phyloP scores from a whole-genome alignment of 2,888 invertebrate species.

The Drosophila ochracea region DNA sequence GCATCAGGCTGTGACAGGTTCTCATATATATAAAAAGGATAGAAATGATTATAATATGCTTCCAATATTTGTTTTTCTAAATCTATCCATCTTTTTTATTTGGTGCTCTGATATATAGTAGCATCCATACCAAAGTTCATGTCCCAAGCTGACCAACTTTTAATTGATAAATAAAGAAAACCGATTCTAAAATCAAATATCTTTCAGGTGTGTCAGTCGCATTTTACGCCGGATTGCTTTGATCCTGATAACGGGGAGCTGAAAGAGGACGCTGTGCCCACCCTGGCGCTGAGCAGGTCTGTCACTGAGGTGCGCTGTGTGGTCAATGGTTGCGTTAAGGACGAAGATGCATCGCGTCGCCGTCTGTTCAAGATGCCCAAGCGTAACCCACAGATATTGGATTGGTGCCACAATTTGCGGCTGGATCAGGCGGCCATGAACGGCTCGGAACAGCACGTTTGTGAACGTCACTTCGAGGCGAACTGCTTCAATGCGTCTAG shows the following conservation, averaged over 20 bases:
- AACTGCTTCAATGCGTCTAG: conserved; percentile 54
- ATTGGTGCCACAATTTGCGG: conserved; percentile 74
- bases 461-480: conserved; percentile 77
- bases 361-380: conserved; percentile 62
- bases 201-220: conserved; percentile 63
- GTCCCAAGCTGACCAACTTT: not conserved
- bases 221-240: conserved; percentile 67
- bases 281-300: conserved; percentile 52
- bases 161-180: not conserved
- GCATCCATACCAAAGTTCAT: too few relatives aligned
- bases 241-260: conserved; percentile 43
- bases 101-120: too few relatives aligned
- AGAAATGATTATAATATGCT: too few relatives aligned
- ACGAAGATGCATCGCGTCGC: conserved; percentile 26
- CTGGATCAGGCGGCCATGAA: conserved; percentile 20
- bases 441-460: conserved; percentile 55
- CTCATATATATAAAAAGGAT: too few relatives aligned
- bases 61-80: too few relatives aligned
- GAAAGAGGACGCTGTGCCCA: conserved; percentile 64
- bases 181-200: not conserved
- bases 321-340: conserved; percentile 49
- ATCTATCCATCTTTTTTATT: too few relatives aligned
- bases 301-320: conserved; percentile 45
- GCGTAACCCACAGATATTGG: conserved; percentile 27
- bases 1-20: too few relatives aligned